phyloP scores from a whole-genome alignment of 2,113 vertebrate genomes.

The Fukomys damarensis region DNA sequence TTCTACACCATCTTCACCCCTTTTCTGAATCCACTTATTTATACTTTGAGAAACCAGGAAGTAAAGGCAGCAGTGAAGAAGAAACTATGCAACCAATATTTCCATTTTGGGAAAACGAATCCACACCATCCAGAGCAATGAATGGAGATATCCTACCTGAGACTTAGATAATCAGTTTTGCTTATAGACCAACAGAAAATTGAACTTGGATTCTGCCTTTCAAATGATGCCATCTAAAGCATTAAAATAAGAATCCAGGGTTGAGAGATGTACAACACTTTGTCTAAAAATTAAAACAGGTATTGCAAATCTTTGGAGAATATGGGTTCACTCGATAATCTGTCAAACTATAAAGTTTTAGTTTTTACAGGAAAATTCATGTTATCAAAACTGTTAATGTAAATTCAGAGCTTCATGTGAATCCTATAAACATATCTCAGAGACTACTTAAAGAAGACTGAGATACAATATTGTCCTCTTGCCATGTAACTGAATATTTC shows the following conservation, averaged over 20 bases:
- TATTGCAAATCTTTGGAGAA: neutral
- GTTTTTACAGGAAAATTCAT: neutral
- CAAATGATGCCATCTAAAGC: neutral
- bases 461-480: neutral
- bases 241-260: neutral
- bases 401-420: neutral
- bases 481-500: neutral
- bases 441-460: neutral
- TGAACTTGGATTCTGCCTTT: neutral
- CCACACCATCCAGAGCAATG: neutral
- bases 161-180: neutral
- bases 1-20: constrained; percentile 80
- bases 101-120: constrained; percentile 69
- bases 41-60: constrained; percentile 79
- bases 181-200: neutral
- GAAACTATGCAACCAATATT: constrained; percentile 70
- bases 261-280: neutral
- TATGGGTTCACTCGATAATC: neutral
- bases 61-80: constrained; percentile 74
- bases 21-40: constrained; percentile 79
- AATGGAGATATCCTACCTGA: neutral
- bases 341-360: neutral
- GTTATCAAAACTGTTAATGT: neutral
- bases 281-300: neutral
- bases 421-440: neutral